phyloP scores from a whole-genome alignment of 2,797 vertebrate genomes.

The Carcharodon carcharias region DNA sequence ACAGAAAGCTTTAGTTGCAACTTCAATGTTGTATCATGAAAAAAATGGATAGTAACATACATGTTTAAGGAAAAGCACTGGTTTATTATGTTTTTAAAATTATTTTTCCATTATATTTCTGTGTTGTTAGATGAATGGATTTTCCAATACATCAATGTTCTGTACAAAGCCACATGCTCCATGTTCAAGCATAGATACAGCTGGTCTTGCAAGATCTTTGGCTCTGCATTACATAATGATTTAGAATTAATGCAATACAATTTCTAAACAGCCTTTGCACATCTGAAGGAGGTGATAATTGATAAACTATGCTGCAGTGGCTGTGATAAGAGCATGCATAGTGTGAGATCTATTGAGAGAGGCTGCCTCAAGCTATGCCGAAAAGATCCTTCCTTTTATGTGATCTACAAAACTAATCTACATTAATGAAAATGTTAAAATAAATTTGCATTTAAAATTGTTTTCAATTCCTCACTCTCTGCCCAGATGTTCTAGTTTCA shows the following conservation, averaged over 20 bases:
- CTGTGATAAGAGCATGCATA: background rate
- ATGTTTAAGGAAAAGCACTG: background rate
- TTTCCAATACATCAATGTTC: background rate
- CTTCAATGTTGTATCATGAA: background rate
- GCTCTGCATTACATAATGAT: background rate
- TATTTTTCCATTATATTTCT: background rate
- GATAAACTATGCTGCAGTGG: background rate
- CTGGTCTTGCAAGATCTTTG: background rate
- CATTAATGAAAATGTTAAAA: background rate
- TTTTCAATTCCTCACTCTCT: background rate
- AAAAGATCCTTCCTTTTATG: background rate
- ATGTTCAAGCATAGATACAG: background rate
- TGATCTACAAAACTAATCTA: background rate
- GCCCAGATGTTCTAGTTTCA: background rate
- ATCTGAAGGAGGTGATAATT: constrained; percentile 27
- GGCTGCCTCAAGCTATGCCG: background rate
- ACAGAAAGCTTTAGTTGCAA: background rate
- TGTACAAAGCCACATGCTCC: background rate
- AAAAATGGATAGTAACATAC: background rate
- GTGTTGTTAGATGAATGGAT: background rate
- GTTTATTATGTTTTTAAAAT: background rate
- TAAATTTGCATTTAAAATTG: background rate
- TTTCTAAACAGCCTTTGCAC: background rate
- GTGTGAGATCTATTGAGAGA: background rate
- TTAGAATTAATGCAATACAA: constrained; percentile 1